Percentiles rank a stretch among this genome's conserved stretches.
These are phyloP conservation scores for Astur gentilis DNA, from an alignment of 2,113 vertebrate genomes.

Conservation along the genomic window DNA sequence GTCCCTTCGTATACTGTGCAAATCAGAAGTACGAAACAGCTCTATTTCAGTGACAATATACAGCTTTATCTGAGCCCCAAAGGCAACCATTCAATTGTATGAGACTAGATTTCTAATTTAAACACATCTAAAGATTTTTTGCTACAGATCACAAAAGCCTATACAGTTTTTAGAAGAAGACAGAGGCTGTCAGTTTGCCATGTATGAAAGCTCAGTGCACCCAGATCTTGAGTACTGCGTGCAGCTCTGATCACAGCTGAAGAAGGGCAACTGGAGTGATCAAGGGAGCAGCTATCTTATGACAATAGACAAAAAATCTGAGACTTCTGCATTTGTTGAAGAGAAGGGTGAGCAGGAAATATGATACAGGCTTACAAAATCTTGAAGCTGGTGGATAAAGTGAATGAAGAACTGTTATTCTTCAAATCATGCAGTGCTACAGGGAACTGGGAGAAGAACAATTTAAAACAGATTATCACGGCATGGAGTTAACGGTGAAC, in stretches of 20 bases:
- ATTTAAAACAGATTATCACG: conserved; percentile 24
- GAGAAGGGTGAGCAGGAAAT: background rate
- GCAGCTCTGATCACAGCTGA: background rate
- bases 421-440: background rate
- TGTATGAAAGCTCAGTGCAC: background rate
- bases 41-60: conserved; percentile 11
- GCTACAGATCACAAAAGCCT: background rate
- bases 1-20: background rate
- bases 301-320: conserved; percentile 5
- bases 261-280: background rate
- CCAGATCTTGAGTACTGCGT: background rate
- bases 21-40: background rate
- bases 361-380: conserved; percentile 10
- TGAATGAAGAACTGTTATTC: conserved; percentile 1
- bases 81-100: conserved; percentile 3
- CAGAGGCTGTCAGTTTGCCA: background rate
- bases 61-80: conserved; percentile 28
- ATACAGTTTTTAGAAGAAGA: conserved; percentile 19
- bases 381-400: conserved; percentile 14
- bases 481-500: conserved; percentile 14
- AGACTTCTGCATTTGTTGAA: background rate
- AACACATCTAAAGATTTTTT: conserved; percentile 27
- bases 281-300: background rate
- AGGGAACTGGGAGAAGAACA: conserved; percentile 21
- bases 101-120: conserved; percentile 18